A percentile compares a stretch with the other conserved stretches of the same genome.
These are phyloP conservation scores for Platysternon megacephalum DNA, from an alignment of 2,113 vertebrate species.

Conservation along the genomic window DNA sequence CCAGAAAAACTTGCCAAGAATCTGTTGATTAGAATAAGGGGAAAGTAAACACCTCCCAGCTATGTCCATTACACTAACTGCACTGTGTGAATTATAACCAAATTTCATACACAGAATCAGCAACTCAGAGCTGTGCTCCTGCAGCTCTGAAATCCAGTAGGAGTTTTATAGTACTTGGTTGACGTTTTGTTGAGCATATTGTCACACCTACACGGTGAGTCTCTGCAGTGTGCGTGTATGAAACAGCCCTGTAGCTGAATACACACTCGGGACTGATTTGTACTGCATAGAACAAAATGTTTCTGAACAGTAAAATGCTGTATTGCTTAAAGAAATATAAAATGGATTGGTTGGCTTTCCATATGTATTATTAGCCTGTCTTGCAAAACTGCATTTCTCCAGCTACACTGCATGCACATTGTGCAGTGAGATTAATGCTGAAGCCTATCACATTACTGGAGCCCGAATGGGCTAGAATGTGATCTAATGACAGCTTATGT, in stretches of 20 bases:
- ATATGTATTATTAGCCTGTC: neutral
- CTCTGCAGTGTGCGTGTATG: neutral
- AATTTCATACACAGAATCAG: neutral
- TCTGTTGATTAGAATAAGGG: neutral
- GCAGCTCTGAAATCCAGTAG: neutral
- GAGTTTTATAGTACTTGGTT: neutral
- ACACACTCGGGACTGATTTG: neutral
- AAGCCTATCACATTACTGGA: neutral
- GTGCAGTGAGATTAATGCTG: neutral
- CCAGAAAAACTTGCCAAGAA: neutral
- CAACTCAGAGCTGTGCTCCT: neutral
- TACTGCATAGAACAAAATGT: neutral
- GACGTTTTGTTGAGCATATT: neutral
- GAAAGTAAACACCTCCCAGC: neutral
- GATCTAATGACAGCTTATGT: neutral
- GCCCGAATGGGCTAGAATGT: neutral
- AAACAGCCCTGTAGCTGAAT: neutral
- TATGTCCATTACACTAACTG: neutral
- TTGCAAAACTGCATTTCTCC: neutral
- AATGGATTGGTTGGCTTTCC: neutral
- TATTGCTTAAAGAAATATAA: neutral
- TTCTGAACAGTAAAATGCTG: neutral
- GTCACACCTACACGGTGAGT: neutral
- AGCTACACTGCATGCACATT: neutral
- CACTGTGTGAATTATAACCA: neutral